phyloP scores from a whole-genome alignment of 2,797 vertebrate genomes.

The Microhierax caerulescens region DNA sequence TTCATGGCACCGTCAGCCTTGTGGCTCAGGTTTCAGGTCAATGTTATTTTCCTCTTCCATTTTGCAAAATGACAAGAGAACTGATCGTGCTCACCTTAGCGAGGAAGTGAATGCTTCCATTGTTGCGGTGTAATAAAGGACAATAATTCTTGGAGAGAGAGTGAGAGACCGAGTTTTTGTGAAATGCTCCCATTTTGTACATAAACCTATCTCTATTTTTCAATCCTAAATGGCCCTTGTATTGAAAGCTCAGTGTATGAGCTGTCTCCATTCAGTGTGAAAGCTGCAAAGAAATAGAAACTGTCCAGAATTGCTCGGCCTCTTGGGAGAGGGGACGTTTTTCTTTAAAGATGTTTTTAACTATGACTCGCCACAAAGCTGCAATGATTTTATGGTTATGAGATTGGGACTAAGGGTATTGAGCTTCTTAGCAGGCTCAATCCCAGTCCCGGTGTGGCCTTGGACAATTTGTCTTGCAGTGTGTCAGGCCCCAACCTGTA shows the following conservation, averaged over 20 bases:
- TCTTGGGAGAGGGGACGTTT: background rate
- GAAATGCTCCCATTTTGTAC: constrained; percentile 31
- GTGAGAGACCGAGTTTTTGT: background rate
- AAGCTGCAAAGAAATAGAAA: constrained; percentile 1
- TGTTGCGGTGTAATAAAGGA: constrained; percentile 41
- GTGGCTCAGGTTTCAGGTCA: background rate
- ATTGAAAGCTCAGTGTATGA: background rate
- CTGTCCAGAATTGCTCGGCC: background rate
- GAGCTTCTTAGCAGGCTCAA: background rate
- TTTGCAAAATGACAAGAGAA: background rate
- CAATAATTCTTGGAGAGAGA: constrained; percentile 40
- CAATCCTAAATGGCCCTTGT: constrained; percentile 30
- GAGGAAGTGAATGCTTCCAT: background rate
- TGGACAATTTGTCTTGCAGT: background rate
- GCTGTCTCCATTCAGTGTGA: background rate
- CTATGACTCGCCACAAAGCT: background rate
- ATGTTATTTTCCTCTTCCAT: constrained; percentile 28
- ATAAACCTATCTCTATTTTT: constrained; percentile 42
- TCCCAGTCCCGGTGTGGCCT: rapidly evolving
- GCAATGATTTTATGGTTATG: background rate
- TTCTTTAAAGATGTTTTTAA: background rate
- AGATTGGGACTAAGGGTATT: background rate
- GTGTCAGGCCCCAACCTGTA: too few species aligned
- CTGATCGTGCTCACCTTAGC: constrained; percentile 8
- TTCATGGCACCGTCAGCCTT: background rate